Evolutionary conservation across 2,797 vertebrate genomes (phyloP).

Genomic region (Streptopelia turtur): DNA sequence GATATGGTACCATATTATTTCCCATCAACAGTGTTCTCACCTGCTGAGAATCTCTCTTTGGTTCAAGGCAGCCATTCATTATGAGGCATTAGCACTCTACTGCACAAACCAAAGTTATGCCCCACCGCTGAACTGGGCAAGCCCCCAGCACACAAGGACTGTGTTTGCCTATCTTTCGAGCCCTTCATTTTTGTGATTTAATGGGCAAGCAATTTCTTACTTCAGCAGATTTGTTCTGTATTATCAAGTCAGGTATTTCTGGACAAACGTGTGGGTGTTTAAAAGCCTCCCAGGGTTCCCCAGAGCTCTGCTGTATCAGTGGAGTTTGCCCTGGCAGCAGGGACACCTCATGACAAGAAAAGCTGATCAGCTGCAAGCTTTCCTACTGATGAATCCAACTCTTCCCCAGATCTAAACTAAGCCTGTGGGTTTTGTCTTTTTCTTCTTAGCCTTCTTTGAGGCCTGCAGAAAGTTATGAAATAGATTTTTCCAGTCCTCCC

Average conservation of each 20-base stretch:
- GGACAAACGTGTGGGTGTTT: slow-evolving; percentile 49
- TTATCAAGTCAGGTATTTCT: slow-evolving; percentile 51
- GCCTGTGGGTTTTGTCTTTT: slow-evolving; percentile 67
- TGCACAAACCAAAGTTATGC: slow-evolving; percentile 48
- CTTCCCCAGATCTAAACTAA: slow-evolving; percentile 63
- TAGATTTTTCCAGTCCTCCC: slow-evolving; percentile 78
- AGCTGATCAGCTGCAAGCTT: slow-evolving; percentile 41
- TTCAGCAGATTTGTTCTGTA: slow-evolving; percentile 57
- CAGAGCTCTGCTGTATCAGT: slow-evolving; percentile 4
- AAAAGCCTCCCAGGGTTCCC: slow-evolving; percentile 56
- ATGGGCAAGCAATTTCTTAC: slow-evolving; percentile 56
- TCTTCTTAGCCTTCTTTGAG: slow-evolving; percentile 51
- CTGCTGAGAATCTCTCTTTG: slow-evolving; percentile 43
- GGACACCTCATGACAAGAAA: slow-evolving; percentile 56
- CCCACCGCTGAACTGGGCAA: slow-evolving; percentile 27
- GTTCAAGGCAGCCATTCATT: slow-evolving; percentile 59
- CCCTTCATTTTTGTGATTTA: slow-evolving; percentile 51
- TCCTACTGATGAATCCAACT: slow-evolving; percentile 64
- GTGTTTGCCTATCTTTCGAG: background rate
- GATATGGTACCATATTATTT: slow-evolving; percentile 8
- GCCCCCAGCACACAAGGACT: background rate
- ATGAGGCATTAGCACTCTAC: slow-evolving; percentile 34
- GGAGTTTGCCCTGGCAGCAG: slow-evolving; percentile 27
- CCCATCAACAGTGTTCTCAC: slow-evolving; percentile 28
- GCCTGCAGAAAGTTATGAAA: slow-evolving; percentile 77